Evolutionary conservation across 1,140 invertebrate genomes (phyloP), one percentile per base, ranked within the genome.

Genomic region (Branchinecta lindahli): DNA sequence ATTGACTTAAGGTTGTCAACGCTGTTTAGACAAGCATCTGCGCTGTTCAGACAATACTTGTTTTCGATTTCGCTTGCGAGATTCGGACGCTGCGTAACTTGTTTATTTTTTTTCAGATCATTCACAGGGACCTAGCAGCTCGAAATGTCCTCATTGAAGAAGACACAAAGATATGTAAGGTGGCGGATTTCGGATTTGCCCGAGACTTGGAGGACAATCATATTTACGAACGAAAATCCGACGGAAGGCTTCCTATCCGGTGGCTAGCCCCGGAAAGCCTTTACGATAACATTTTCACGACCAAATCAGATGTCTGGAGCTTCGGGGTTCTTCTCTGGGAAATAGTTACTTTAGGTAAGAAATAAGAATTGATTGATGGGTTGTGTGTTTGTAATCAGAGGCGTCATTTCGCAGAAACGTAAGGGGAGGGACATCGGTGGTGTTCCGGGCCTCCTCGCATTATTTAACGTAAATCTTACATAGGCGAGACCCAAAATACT

Each of bases 261-360:
- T 96, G 93, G 92, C 95, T 96, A 92, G 91, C 92, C 0, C 92
- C 91, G 0, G 94, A 96, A 78, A 92, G 91, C 3, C 82, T 96
- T 0, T 92, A 90, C 76, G 90, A 94, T 75, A 92, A 93, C 75
- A 87, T 93, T 74, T 96, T 93, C 77, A 91, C 90, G 2, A 86
- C 88, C 3, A 93, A 94, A 78, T 91, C 91, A 0, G 93, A 96
- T 75, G 88, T 94, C 15, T 96, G 92, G 92, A 91, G 91, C 74
- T 95, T 94, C 76, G 93, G 93, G 0, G 87, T 96, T 8, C 80
- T 95, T 4, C 86, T 93, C 72, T 96, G 92, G 92, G 92, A 95
- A 81, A 91, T 84, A 45, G 77, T 81, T 45, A 81, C 81, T 66
- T 77, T 83, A 73, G 81, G 81, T 81, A 76, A 76, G 75, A 15